Percentiles rank a stretch among this genome's conserved stretches.
Evolutionary conservation across 2,113 vertebrate genomes (phyloP).

Genomic region (Pycnonotus jocosus): DNA sequence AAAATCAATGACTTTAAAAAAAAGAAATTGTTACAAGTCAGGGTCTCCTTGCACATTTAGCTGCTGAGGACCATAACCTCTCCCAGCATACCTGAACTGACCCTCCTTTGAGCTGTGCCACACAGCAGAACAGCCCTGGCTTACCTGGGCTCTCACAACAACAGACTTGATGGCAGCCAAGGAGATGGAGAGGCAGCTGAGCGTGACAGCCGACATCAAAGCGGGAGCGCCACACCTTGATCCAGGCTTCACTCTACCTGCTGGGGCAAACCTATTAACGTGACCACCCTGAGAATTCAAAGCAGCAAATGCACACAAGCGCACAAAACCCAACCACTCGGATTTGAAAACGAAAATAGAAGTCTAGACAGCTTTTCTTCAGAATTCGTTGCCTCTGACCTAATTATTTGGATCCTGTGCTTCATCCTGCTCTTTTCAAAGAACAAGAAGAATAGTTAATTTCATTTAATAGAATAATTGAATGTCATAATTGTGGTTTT

Average conservation of each 20-base stretch:
- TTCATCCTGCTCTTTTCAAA: conserved; percentile 73
- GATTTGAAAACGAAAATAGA: conserved; percentile 71
- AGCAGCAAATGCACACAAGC: conserved; percentile 50
- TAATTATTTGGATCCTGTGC: conserved; percentile 71
- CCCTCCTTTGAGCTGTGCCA: not conserved
- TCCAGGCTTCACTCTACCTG: conserved; percentile 79
- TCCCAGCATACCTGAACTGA: not conserved
- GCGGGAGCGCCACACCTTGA: conserved; percentile 79
- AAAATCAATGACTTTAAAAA: not conserved
- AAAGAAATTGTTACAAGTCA: not conserved
- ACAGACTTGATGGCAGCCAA: conserved; percentile 84
- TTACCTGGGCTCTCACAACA: conserved; percentile 78
- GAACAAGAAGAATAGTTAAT: conserved; percentile 73
- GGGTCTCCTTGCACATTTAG: not conserved
- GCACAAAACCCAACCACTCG: conserved; percentile 50
- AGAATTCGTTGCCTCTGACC: conserved; percentile 72
- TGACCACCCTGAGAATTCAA: conserved; percentile 88
- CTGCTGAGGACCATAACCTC: not conserved
- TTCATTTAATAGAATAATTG: conserved; percentile 79
- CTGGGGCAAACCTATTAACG: conserved; percentile 79
- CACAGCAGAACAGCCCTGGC: conserved; percentile 40
- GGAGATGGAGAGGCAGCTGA: conserved; percentile 72
- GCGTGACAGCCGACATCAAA: conserved; percentile 83
- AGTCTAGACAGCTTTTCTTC: conserved; percentile 80
- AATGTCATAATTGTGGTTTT: conserved; percentile 68